phyloP scores from a whole-genome alignment of 2,797 vertebrate species.

The Menidia menidia region DNA sequence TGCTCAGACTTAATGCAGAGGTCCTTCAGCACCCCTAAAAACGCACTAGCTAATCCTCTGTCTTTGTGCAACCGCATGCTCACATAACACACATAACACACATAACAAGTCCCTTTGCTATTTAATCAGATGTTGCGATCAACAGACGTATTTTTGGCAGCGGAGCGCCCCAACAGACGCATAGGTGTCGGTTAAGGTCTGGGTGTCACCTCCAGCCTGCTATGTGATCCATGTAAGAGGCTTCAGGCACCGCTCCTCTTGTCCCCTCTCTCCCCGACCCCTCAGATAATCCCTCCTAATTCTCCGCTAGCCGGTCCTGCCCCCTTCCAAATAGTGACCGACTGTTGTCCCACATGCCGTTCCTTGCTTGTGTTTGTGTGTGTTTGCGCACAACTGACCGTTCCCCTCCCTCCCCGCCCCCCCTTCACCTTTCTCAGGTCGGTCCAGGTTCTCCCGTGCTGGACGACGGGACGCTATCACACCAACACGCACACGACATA shows the following conservation, averaged over 20 bases:
- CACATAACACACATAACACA: background rate
- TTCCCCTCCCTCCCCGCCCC: constrained; percentile 37
- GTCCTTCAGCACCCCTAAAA: too few species aligned
- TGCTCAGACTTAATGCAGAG: too few species aligned
- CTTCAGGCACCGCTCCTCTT: constrained; percentile 30
- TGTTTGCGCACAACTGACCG: constrained; percentile 37
- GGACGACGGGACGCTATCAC: background rate
- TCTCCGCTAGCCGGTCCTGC: constrained; percentile 72
- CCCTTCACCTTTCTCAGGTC: constrained; percentile 78
- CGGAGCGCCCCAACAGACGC: background rate
- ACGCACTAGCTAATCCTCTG: too few species aligned
- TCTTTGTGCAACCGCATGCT: background rate
- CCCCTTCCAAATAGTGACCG: constrained; percentile 80
- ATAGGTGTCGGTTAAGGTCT: constrained; percentile 36
- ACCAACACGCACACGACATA: constrained; percentile 21
- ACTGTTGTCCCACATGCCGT: constrained; percentile 72
- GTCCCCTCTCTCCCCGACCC: constrained; percentile 4
- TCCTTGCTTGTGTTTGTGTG: constrained; percentile 11
- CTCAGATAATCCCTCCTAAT: constrained; percentile 81
- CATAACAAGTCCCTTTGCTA: background rate
- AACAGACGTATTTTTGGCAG: background rate
- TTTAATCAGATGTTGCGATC: background rate
- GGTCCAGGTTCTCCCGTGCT: constrained; percentile 68
- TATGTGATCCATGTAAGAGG: constrained; percentile 57
- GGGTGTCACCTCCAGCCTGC: constrained; percentile 33